A percentile compares a stretch with the other conserved stretches of the same genome.
These are phyloP conservation scores for Rhea americana DNA, from an alignment of 2,113 vertebrate genomes.

Conservation along the genomic window DNA sequence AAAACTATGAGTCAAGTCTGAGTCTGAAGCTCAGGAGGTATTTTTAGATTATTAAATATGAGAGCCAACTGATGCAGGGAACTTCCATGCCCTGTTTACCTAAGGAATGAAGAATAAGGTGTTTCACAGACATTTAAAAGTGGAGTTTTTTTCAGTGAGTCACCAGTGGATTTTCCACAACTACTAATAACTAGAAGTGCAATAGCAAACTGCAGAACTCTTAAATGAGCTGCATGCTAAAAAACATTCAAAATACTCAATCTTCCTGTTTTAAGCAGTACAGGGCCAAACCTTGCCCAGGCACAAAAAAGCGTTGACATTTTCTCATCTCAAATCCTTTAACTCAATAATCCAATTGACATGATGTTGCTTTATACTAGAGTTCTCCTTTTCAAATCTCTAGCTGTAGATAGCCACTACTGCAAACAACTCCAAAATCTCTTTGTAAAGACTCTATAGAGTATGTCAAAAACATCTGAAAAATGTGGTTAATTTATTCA, in stretches of 20 bases:
- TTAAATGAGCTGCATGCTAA: background rate
- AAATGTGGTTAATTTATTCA: background rate
- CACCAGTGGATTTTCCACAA: constrained; percentile 66
- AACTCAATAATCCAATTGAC: background rate
- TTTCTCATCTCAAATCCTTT: background rate
- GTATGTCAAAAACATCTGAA: background rate
- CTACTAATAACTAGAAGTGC: background rate
- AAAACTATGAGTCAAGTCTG: constrained; percentile 64
- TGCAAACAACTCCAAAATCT: background rate
- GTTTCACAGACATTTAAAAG: constrained; percentile 42
- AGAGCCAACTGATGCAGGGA: constrained; percentile 12
- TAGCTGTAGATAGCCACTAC: background rate
- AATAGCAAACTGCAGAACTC: background rate
- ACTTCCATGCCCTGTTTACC: background rate
- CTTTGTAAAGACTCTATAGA: background rate
- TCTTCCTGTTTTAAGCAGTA: background rate
- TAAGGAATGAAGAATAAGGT: background rate
- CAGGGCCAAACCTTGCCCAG: background rate
- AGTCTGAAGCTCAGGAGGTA: constrained; percentile 33
- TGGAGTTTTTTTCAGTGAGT: constrained; percentile 62
- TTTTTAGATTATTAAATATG: constrained; percentile 39
- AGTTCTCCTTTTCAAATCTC: background rate
- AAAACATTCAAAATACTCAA: background rate
- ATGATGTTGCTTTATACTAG: background rate
- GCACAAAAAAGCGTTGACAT: accelerated